Base-by-base conservation (phyloP, 2,113 vertebrate genomes). In the Cinclus cinclus region DNA sequence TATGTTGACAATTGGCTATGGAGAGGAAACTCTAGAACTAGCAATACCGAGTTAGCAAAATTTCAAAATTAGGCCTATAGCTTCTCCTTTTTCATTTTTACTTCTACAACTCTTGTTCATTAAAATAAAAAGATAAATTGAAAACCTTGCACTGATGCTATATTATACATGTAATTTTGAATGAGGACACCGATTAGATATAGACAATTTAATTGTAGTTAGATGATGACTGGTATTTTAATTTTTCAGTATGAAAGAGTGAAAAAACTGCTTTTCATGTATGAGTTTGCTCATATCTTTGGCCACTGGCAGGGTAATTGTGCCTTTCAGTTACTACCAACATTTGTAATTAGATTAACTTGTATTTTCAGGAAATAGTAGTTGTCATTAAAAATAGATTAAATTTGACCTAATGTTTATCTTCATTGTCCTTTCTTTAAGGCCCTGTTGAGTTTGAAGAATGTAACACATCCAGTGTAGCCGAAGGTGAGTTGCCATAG, bases 381-480 rank as follows among this genome's bases (percentile, higher is more conserved):
- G 7, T 56, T 65, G 11, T 37, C 3, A 11, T 62, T 91, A 62
- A 65, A 65, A 91, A 58, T 13, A 65, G 39, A 39, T 87, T 37
- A 77, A 41, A 56, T 74, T 71, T 78, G 39, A 67, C 49, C 41
- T 69, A 41, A 91, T 91, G 11, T 80, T 92, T 83, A 31, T 90
- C 58, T 94, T 86, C 22, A 44, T n/a, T 92, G 22, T 88, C 2
- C 28, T 94, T 92, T 86, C 41, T 87, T 89, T 65, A 74, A 98
- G 99, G 99, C 28, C 98, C 98, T 83, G 98, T 99, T 97, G 99
- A 99, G 95, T 99, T 99, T 98, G 99, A 99, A 97, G 99, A 99
- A 98, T 99, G 99, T 96, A 99, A 99, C 81, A 95, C 98, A 91
- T 98, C 99, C 49, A 98, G 98, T 90, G 99, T 98, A 76, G 98